Percentiles rank a stretch among this genome's conserved stretches.
These are phyloP conservation scores for Melanocharis versteri DNA, from an alignment of 2,113 vertebrate genomes.

Conservation along the genomic window DNA sequence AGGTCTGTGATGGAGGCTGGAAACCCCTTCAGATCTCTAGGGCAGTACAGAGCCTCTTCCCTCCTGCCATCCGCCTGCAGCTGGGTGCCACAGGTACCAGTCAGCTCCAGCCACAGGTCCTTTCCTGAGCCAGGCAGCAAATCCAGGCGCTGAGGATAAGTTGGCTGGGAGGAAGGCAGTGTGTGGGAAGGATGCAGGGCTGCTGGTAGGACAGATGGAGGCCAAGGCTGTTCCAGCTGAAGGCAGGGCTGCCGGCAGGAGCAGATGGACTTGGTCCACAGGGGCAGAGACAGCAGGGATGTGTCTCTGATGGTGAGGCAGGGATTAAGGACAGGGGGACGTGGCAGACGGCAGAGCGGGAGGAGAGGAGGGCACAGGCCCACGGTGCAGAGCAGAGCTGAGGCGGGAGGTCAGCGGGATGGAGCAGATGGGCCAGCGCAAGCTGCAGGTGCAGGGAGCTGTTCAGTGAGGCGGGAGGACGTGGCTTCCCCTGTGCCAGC, in stretches of 20 bases:
- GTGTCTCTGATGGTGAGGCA: background rate
- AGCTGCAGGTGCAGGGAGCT: background rate
- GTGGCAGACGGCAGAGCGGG: constrained; percentile 16
- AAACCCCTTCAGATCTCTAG: background rate
- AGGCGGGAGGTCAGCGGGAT: background rate
- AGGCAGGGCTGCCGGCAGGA: background rate
- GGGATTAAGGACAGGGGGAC: background rate
- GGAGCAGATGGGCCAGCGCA: background rate
- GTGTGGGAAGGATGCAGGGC: background rate
- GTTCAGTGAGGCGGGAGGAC: background rate
- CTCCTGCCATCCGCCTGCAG: background rate
- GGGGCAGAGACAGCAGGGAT: background rate
- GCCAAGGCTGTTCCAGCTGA: background rate
- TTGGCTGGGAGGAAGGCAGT: background rate
- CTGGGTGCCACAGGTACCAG: background rate
- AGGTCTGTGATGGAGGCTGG: background rate
- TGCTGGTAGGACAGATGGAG: background rate
- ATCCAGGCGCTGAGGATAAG: background rate
- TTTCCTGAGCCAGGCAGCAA: background rate
- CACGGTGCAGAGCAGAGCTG: background rate
- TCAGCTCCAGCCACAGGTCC: background rate
- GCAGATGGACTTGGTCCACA: constrained; percentile 21
- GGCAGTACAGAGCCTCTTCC: background rate
- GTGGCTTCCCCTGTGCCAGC: fast-evolving
- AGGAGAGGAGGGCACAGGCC: background rate